phyloP scores from a whole-genome alignment of 2,113 vertebrate genomes.

The Piaya cayana region DNA sequence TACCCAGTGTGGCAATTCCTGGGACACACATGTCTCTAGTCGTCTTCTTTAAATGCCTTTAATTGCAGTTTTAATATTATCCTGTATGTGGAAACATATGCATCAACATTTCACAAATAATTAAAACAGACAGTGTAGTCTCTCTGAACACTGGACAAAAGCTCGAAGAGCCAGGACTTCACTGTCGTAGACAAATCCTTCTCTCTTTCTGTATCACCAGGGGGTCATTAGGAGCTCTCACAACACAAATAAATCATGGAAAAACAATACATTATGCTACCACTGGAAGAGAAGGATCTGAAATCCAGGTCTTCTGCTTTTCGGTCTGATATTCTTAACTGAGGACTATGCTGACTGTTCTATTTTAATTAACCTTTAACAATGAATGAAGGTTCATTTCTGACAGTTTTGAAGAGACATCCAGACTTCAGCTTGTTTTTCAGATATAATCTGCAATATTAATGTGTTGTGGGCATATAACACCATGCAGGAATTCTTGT shows the following conservation, averaged over 20 bases:
- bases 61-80: slow-evolving; percentile 36
- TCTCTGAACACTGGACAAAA: not conserved
- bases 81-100: not conserved
- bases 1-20: not conserved
- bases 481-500: not conserved
- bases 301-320: slow-evolving; percentile 12
- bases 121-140: not conserved
- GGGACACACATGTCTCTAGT: not conserved
- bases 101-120: slow-evolving; percentile 39
- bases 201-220: slow-evolving; percentile 48
- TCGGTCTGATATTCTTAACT: not conserved
- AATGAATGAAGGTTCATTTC: slow-evolving; percentile 27
- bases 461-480: not conserved
- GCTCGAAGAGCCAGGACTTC: slow-evolving; percentile 11
- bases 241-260: slow-evolving; percentile 55
- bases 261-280: slow-evolving; percentile 40
- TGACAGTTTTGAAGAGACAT: not conserved
- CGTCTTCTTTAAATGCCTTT: slow-evolving; percentile 13
- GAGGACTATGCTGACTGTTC: not conserved
- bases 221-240: slow-evolving; percentile 61
- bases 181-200: not conserved
- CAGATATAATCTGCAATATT: slow-evolving; percentile 20
- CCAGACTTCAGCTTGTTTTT: slow-evolving; percentile 19
- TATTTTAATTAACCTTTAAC: slow-evolving; percentile 57
- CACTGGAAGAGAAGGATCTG: not conserved